These are phyloP conservation scores for Gymnothorax reevesii DNA, from an alignment of 2,797 vertebrate genomes.

Conservation along the genomic window DNA sequence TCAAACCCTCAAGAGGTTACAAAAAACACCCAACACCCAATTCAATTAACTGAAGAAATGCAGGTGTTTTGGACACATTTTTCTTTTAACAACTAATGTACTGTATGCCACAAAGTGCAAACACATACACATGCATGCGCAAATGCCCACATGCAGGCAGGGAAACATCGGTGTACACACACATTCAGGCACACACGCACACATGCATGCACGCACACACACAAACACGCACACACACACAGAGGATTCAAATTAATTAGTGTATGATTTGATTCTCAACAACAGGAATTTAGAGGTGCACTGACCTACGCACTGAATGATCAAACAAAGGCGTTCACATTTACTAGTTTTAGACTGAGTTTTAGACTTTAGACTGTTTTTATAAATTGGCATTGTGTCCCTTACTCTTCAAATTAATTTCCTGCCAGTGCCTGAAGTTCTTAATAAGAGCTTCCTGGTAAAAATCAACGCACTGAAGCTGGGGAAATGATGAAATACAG, in stretches of 20 bases:
- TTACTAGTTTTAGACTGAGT: not conserved
- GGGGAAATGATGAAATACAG: not conserved
- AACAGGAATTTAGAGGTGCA: not conserved
- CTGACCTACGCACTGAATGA: not conserved
- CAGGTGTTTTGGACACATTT: too few relatives aligned
- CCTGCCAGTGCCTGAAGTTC: not conserved
- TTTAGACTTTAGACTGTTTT: not conserved
- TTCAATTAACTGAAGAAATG: not conserved
- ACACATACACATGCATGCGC: not conserved
- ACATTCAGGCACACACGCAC: not conserved
- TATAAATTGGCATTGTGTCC: not conserved
- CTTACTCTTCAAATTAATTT: not conserved
- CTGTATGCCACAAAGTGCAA: not conserved
- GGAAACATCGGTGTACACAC: not conserved
- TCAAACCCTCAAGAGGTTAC: not conserved
- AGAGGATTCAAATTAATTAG: not conserved
- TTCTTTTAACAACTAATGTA: not conserved
- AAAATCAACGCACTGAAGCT: not conserved
- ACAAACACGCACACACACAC: not conserved
- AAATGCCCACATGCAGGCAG: not conserved
- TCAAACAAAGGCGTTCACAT: not conserved
- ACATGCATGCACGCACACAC: not conserved
- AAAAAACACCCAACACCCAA: not conserved
- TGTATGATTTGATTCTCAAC: not conserved
- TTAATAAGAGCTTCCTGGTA: not conserved